Base-by-base conservation (phyloP, 92 coral and sea anemone species). In the Porites lobata region DNA sequence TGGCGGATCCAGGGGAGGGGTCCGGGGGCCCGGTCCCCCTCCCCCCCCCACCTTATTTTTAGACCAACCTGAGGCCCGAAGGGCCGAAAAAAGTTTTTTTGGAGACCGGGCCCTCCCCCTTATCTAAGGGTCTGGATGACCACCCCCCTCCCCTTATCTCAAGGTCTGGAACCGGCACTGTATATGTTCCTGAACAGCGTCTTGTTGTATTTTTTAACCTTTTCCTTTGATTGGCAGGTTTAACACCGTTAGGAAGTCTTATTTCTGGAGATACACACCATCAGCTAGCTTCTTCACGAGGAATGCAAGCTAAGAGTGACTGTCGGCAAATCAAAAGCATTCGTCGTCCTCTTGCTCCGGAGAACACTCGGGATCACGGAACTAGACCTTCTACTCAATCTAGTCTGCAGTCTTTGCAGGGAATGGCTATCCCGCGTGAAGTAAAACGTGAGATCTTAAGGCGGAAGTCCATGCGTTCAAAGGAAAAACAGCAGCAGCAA, bases 341-440 rank as follows among this genome's bases (percentile, higher is more conserved):
- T 17, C 91, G 96, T 1, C 92, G 96, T n/a, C 87, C 93, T 6
- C 93, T 93, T 43, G 96, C 91, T 2, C 96, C 96, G 14, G 87
- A 80, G 20, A 65, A 58, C 64, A 66, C 91, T 15, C 77, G 76
- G 50, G 93, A 92, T 62, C 64, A 76, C 15, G 77, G 84, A 22
- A 20, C 51, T 32, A 20, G 88, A 47, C 81, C 81, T 3, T 22
- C 78, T 7, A 8, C 87, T 12, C 91, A 82, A 43, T 66, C 88
- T 63, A 59, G 87, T 18, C 86, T 90, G 21, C 87, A 76, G 9
- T 83, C 86, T 20, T 81, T 69, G 79, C 88, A 75, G n/a, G 86
- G 89, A 3, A 69, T 87, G 21, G 0, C 15, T 8, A 75, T 93
- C 9, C 96, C 96, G 17, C 87, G 83, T 57, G 75, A 78, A 72